Base-by-base conservation (phyloP, 2,797 vertebrate genomes). In the Acanthopagrus latus region DNA sequence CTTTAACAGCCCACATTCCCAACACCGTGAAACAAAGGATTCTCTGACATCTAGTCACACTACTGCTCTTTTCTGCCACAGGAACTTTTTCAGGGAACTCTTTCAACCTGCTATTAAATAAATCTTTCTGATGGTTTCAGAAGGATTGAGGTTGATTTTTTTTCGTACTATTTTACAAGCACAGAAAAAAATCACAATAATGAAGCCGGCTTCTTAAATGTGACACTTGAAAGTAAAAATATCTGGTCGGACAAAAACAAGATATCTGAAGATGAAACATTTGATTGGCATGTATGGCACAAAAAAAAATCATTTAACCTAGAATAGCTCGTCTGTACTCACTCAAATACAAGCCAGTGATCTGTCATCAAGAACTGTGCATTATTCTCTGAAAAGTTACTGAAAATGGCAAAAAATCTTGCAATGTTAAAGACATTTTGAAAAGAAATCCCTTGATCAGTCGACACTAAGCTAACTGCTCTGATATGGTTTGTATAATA, bases 31-130 rank as follows among this genome's bases (percentile, higher is more conserved):
- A 38, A 51, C 43, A 65, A 20, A 18, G 43, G 44, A 73, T 23
- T 68, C 59, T 67, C 55, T 59, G n/a, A 48, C 17, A 29, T 47
- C 20, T 27, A 47, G 14, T 66, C 29, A 80, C 1, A 2, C 38
- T 52, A 27, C 57, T 21, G 56, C 75, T 52, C 80, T 86, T 81
- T 85, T 62, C 66, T 74, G 76, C 62, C 77, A 47, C 56, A 44
- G 64, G 43, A 78, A 48, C 44, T 9, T 70, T 41, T 51, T 64
- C 21, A 71, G 54, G 38, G 52, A 48, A 21, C 4, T 5, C 1
- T 41, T 27, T 50, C 4, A 33, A 21, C 57, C 16, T 41, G 58
- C 13, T 62, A 8, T 62, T 41, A 41, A 66, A 3, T 17, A 13
- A 3, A 20, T n/a, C 18, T 21, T 29, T 56, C 18, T 9, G 2